Evolutionary conservation across 2,888 invertebrate genomes (phyloP).

Genomic region (Conchocele bisecta): DNA sequence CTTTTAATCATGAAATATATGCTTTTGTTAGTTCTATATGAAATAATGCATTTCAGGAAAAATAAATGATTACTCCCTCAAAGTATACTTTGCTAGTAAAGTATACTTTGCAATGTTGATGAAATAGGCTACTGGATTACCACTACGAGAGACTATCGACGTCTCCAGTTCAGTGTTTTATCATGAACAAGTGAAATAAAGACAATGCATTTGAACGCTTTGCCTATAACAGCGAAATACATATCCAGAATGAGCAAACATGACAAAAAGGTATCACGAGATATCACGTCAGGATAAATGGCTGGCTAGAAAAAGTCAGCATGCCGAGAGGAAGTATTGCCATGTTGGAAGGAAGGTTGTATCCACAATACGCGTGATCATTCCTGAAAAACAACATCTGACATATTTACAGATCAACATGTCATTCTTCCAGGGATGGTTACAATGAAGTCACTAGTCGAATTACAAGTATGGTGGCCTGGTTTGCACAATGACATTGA

Average conservation of each 20-base stretch:
- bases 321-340: too few species aligned
- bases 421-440: neutral
- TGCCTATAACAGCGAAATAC: neutral
- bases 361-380: neutral
- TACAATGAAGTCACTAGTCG: too few species aligned
- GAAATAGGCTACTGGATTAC: too few species aligned
- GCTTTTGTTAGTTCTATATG: too few species aligned
- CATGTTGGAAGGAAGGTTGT: conserved; percentile 22
- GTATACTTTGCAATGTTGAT: too few species aligned
- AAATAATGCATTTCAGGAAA: too few species aligned
- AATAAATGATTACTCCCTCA: too few species aligned
- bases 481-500: too few species aligned
- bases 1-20: too few species aligned
- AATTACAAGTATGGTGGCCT: too few species aligned
- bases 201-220: neutral
- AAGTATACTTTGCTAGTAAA: too few species aligned
- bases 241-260: neutral
- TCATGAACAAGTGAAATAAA: conserved; percentile 13
- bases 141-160: neutral
- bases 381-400: too few species aligned
- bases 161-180: neutral
- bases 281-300: conserved; percentile 2
- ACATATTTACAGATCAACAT: conserved; percentile 3
- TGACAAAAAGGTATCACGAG: conserved; percentile 9
- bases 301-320: neutral